Conservation (phyloP, 2,113 vertebrate species). For the Syngnathus floridae region DNA sequence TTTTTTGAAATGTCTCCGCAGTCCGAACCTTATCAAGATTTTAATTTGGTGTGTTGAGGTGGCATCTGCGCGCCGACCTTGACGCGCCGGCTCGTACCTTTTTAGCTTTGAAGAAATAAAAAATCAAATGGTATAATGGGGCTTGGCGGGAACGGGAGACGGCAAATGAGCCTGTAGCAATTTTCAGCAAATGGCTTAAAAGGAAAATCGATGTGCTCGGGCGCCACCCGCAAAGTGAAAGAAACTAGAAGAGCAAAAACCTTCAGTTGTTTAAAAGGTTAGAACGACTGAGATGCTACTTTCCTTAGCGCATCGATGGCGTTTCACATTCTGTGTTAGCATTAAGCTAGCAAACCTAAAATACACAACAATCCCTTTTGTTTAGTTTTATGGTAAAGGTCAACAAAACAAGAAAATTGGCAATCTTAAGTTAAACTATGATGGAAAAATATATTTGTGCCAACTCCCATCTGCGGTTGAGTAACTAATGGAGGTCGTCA, state of each 20-base stretch:
- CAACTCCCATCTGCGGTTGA: background rate
- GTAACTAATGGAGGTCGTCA: background rate
- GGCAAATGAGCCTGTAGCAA: background rate
- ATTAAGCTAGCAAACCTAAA: too few relatives aligned
- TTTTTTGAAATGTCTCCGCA: constrained; percentile 29
- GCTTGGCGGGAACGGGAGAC: background rate
- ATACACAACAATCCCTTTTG: too few relatives aligned
- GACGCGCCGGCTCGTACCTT: background rate
- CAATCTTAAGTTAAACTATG: background rate
- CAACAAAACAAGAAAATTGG: too few relatives aligned
- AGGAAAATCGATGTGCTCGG: background rate
- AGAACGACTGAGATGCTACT: too few relatives aligned
- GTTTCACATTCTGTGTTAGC: too few relatives aligned
- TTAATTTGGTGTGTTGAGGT: constrained; percentile 37
- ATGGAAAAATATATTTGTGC: background rate
- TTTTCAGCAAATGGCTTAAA: background rate
- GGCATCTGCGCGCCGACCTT: constrained; percentile 41
- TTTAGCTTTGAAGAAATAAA: background rate
- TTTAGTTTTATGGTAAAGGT: too few relatives aligned
- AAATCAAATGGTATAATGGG: background rate
- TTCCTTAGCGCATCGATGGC: too few relatives aligned
- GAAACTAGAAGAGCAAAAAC: background rate
- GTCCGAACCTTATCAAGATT: constrained; percentile 23
- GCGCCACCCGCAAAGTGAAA: background rate
- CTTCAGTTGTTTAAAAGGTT: background rate